Evolutionary conservation across 2,113 vertebrate genomes (phyloP).

Genomic region (Eidolon helvum): DNA sequence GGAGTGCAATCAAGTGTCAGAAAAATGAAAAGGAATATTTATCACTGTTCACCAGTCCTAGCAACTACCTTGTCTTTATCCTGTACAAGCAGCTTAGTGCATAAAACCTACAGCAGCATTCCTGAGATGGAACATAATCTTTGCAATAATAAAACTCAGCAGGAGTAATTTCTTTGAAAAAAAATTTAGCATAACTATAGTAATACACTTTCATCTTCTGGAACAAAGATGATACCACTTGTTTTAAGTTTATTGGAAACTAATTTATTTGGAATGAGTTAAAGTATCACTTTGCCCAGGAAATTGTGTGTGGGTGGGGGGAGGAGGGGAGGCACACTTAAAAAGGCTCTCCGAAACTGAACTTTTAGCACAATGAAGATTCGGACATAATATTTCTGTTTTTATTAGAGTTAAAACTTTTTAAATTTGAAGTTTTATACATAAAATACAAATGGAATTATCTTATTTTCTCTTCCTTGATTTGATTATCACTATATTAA

Average conservation of each 20-base stretch:
- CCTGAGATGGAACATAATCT: neutral
- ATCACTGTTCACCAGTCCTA: neutral
- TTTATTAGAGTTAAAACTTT: neutral
- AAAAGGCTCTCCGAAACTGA: neutral
- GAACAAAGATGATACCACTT: neutral
- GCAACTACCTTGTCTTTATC: neutral
- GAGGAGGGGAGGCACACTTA: too few species aligned
- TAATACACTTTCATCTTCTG: conserved; percentile 22
- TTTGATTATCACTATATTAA: neutral
- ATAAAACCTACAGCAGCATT: neutral
- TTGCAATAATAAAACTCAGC: neutral
- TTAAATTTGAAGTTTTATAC: neutral
- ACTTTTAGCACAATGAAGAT: neutral
- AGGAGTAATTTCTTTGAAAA: neutral
- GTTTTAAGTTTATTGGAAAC: conserved; percentile 21
- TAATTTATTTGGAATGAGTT: neutral
- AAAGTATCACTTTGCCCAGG: neutral
- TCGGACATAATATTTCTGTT: neutral
- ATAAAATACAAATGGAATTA: neutral
- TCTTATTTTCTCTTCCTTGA: neutral
- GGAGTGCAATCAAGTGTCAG: neutral
- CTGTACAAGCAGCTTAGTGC: neutral
- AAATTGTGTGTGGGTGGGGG: neutral
- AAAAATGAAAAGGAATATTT: conserved; percentile 31
- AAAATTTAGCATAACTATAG: neutral